Evolutionary conservation across 2,888 invertebrate species (phyloP).

Genomic region (Tetranychus truncatus): DNA sequence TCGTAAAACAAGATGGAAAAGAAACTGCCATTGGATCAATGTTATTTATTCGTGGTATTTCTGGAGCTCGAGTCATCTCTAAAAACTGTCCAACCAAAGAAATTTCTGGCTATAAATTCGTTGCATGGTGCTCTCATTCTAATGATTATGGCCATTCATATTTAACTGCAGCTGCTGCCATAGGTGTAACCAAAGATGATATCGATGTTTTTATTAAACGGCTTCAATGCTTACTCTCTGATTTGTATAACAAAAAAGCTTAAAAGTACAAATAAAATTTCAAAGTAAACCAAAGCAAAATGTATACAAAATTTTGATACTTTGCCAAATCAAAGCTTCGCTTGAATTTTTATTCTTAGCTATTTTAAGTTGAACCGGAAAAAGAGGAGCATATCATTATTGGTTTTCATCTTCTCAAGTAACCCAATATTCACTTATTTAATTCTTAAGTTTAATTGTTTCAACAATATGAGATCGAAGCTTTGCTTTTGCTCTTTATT

Average conservation of each 20-base stretch:
- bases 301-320: background rate
- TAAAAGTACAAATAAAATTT: background rate
- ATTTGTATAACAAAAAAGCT: background rate
- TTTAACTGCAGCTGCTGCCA: constrained; percentile 51
- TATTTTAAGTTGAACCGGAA: background rate
- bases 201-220: constrained; percentile 49
- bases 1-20: constrained; percentile 29
- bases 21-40: constrained; percentile 49
- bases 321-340: background rate
- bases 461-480: background rate
- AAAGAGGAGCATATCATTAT: background rate
- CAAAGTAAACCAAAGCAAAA: background rate
- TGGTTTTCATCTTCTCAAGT: background rate
- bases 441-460: background rate
- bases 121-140: constrained; percentile 51
- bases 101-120: constrained; percentile 29
- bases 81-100: constrained; percentile 25
- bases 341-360: background rate
- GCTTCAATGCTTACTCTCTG: constrained; percentile 37
- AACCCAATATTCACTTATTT: background rate
- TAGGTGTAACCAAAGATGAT: constrained; percentile 48
- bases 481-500: background rate
- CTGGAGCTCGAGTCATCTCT: constrained; percentile 42
- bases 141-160: constrained; percentile 44
- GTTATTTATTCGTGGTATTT: constrained; percentile 51